phyloP scores from a whole-genome alignment of 2,888 invertebrate genomes.

The Lochmaea capreae region DNA sequence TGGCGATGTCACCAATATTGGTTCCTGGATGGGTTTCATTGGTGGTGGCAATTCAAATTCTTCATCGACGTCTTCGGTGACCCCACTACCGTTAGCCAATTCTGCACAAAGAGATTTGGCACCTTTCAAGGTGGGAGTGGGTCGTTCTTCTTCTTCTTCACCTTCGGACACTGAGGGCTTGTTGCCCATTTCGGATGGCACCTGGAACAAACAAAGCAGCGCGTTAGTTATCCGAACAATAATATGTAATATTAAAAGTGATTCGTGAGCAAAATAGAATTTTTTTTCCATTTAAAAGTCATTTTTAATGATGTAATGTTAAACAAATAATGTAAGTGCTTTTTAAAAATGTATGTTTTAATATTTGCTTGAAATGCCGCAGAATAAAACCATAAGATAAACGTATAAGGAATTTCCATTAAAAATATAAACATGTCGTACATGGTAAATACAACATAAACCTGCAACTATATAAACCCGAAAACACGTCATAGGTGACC shows the following conservation, averaged over 20 bases:
- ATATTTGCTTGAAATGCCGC: not conserved
- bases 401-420: not conserved
- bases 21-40: constrained; percentile 93
- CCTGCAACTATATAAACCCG: no score
- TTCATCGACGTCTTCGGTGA: constrained; percentile 79
- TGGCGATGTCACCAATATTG: constrained; percentile 61
- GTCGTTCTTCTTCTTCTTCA: constrained; percentile 64
- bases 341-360: not conserved
- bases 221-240: not conserved
- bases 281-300: no score
- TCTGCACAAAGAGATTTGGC: constrained; percentile 56
- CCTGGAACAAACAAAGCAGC: constrained; percentile 57
- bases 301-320: no score
- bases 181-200: constrained; percentile 69
- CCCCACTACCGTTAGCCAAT: constrained; percentile 68
- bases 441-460: no score
- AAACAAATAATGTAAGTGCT: no score
- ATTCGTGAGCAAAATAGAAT: no score
- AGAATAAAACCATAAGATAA: not conserved
- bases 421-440: no score
- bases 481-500: no score
- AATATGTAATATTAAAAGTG: not conserved
- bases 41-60: constrained; percentile 93
- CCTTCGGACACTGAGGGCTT: constrained; percentile 66
- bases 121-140: constrained; percentile 52